These are phyloP conservation scores for Chloroceryle amazona DNA, from an alignment of 2,797 vertebrate species.

Conservation along the genomic window DNA sequence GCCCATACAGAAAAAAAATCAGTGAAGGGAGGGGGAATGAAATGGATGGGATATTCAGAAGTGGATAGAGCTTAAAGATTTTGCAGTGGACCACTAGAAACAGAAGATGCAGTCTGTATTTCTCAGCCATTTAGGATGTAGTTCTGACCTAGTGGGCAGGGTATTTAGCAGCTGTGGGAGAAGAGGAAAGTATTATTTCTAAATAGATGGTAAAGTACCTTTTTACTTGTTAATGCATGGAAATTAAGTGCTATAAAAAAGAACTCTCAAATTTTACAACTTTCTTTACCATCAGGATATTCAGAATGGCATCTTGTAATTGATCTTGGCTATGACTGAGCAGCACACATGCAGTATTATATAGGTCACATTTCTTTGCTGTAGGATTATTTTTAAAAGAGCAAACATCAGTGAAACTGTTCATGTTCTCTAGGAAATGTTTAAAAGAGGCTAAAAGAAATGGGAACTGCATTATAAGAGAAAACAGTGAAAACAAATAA, in stretches of 20 bases:
- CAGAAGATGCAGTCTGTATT: background rate
- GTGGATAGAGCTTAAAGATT: background rate
- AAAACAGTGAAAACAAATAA: background rate
- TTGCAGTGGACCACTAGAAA: background rate
- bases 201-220: background rate
- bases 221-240: background rate
- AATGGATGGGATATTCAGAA: background rate
- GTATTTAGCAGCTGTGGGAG: background rate
- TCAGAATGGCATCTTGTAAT: constrained; percentile 3
- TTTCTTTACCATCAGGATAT: constrained; percentile 5
- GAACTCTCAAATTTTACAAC: background rate
- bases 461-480: background rate
- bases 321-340: constrained; percentile 37
- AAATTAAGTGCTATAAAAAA: constrained; percentile 23
- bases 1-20: background rate
- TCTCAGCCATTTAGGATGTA: background rate
- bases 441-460: background rate
- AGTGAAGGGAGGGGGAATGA: background rate
- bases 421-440: background rate
- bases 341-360: background rate
- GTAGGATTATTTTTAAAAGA: background rate
- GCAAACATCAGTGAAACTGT: background rate
- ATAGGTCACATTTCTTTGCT: background rate
- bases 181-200: background rate
- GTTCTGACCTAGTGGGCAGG: background rate